Conservation (phyloP, 2,888 invertebrate genomes). For the Stratiomys singularior region DNA sequence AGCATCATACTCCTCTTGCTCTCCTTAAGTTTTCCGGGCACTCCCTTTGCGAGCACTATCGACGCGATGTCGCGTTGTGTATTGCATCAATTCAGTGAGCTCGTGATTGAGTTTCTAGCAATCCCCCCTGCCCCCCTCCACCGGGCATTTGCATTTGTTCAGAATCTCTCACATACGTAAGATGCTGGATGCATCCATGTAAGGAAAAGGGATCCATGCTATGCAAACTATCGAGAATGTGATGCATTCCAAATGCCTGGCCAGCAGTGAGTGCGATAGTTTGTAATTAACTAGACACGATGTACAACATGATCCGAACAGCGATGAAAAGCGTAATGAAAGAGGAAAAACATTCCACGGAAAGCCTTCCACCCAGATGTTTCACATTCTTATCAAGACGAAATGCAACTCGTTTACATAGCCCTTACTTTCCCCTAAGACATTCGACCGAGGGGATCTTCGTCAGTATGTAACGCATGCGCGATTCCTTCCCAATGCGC, state of each 20-base stretch:
- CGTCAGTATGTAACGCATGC: conserved; percentile 32
- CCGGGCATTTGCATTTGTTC: not conserved
- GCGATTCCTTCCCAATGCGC: not conserved
- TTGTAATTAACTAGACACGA: conserved; percentile 41
- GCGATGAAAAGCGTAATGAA: conserved; percentile 1
- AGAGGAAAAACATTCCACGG: not conserved
- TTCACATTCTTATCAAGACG: too few relatives aligned
- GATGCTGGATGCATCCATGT: not conserved
- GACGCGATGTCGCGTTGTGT: not conserved
- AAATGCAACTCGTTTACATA: not conserved
- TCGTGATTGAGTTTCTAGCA: too few relatives aligned
- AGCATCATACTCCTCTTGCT: conserved; percentile 12
- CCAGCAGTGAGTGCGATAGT: not conserved
- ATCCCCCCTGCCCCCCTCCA: not conserved
- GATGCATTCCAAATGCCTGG: not conserved
- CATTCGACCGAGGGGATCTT: not conserved
- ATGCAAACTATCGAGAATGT: not conserved
- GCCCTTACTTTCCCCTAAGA: not conserved
- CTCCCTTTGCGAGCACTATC: not conserved
- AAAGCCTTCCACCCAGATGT: not conserved
- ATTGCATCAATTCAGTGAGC: too few relatives aligned
- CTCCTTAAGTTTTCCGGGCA: conserved; percentile 11
- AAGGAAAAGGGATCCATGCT: not conserved
- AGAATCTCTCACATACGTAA: not conserved
- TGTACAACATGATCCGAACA: conserved; percentile 33